phyloP scores from a whole-genome alignment of 2,797 vertebrate species.

The Netta rufina region DNA sequence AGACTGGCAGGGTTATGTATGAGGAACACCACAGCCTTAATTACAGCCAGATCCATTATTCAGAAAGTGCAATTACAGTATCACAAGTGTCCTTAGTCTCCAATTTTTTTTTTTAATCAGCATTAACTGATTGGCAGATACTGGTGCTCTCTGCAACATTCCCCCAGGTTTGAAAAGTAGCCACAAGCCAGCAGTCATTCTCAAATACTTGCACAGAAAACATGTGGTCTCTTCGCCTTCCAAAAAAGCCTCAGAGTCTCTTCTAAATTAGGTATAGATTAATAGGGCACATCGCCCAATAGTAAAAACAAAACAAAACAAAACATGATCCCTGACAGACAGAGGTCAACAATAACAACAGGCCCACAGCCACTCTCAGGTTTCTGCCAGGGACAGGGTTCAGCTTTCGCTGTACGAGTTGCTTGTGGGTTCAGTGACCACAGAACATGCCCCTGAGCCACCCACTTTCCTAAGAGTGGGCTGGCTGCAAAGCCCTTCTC shows the following conservation, averaged over 20 bases:
- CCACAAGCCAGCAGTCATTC: conserved; percentile 1
- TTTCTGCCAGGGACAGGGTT: not conserved
- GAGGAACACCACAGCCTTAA: not conserved
- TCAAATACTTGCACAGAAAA: not conserved
- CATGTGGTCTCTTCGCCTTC: not conserved
- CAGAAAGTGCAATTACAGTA: not conserved
- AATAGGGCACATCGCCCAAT: not conserved
- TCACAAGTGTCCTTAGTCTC: not conserved
- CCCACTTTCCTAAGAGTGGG: not conserved
- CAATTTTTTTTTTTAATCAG: not conserved
- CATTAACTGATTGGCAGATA: not conserved
- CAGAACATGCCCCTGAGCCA: not conserved
- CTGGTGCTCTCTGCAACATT: not conserved
- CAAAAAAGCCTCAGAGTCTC: not conserved
- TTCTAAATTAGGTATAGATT: not conserved
- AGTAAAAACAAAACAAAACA: conserved; percentile 30
- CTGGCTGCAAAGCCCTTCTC: not conserved
- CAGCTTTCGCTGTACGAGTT: not conserved
- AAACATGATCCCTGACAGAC: not conserved
- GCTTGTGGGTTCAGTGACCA: not conserved
- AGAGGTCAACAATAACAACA: conserved; percentile 31
- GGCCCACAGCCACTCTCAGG: not conserved
- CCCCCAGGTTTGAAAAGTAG: conserved; percentile 13
- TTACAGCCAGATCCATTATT: not conserved
- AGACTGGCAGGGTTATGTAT: not conserved